Evolutionary conservation across 2,888 invertebrate species (phyloP), one percentile per base, ranked within the genome.

Genomic region (Xanthia icteritia): DNA sequence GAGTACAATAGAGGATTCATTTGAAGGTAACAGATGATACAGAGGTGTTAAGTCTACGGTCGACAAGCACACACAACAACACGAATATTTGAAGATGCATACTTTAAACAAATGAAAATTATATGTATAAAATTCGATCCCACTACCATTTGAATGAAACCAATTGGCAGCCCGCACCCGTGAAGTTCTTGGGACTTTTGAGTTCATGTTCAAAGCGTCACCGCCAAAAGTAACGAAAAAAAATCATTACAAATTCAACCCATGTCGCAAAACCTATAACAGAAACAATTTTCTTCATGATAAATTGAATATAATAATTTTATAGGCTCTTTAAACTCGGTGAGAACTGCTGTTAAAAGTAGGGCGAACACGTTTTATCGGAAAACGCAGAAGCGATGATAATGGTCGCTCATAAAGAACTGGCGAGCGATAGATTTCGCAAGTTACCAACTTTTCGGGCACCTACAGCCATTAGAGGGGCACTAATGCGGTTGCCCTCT

Each of bases 351-450:
- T 94, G 93, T 95, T 95, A 93, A 94, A 95, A 95, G 94, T 94
- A 91, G 91, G 92, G 90, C 92, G 91, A 93, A 92, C 96, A 96
- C 96, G 95, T 96, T 96, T 95, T 95, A 96, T 96, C 95, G 96
- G 92, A 89, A 92, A 94, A 94, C 93, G 94, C 93, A 94, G 92
- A 93, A 93, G 92, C 93, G 94, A 94, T 94, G 96, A 95, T 96
- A 96, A 96, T 96, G 96, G 95, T 87, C 85, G 94, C 92, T 93
- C 96, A 94, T 96, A 96, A 96, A 96, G 96, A 96, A 95, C 92
- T 92, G 92, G 92, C 91, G 92, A 92, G 90, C 95, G 95, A 96
- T 96, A 96, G 96, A 95, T 96, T 95, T 91, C 94, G 92, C 92
- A 94, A 96, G 94, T 96, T 96, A 92, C 94, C 94, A 96, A 96